Percentiles rank a stretch among this genome's conserved stretches.
phyloP scores from a whole-genome alignment of 2,888 invertebrate species.

The Lasiommata megera region DNA sequence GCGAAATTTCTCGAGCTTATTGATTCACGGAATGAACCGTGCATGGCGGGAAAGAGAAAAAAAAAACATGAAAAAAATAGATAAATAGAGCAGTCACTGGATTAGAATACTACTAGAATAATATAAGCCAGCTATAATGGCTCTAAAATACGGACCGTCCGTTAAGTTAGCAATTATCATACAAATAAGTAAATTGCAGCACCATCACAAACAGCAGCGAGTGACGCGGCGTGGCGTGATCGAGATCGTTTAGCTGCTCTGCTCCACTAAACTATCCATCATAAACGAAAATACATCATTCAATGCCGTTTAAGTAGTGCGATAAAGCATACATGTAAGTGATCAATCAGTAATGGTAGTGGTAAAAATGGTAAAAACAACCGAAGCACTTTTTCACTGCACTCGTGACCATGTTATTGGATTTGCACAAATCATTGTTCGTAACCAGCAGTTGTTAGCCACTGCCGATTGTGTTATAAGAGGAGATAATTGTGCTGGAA shows the following conservation, averaged over 20 bases:
- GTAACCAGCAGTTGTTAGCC: neutral
- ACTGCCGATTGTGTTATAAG: conserved; percentile 3
- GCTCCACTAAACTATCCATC: conserved; percentile 1
- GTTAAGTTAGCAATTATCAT: conserved; percentile 7
- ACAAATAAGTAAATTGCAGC: conserved; percentile 16
- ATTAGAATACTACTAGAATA: neutral
- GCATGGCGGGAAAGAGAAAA: no score
- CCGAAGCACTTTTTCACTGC: conserved; percentile 11
- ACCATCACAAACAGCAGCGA: conserved; percentile 9
- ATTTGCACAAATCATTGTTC: neutral
- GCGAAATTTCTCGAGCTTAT: no score
- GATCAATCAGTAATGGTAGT: conserved; percentile 6
- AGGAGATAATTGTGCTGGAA: neutral
- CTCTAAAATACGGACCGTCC: conserved; percentile 10
- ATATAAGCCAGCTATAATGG: neutral
- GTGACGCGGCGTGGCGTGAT: conserved; percentile 29
- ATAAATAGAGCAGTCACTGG: no score
- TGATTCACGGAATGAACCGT: no score
- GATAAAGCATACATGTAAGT: neutral
- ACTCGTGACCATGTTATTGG: conserved; percentile 3
- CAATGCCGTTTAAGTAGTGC: conserved; percentile 7
- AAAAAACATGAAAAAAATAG: no score
- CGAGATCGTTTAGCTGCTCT: conserved; percentile 5
- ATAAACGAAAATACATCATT: neutral
- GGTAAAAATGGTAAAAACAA: neutral